These are phyloP conservation scores for Eugnorisma glareosa DNA, from an alignment of 2,888 invertebrate genomes.

Conservation along the genomic window DNA sequence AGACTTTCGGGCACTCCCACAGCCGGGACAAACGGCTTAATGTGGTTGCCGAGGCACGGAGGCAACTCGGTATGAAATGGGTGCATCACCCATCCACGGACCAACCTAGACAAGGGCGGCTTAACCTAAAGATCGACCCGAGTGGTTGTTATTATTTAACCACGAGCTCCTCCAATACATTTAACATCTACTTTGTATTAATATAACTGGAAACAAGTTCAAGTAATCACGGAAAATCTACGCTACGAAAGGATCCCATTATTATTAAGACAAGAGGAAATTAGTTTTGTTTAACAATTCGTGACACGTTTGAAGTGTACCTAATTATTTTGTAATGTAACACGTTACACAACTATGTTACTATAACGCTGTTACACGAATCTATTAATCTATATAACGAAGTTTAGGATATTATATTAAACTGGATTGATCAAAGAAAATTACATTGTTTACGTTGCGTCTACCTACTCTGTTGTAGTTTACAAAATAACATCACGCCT, in stretches of 20 bases:
- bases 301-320: conserved; percentile 42
- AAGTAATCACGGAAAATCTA: conserved; percentile 10
- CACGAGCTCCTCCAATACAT: background rate
- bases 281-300: conserved; percentile 54
- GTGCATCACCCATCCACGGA: background rate
- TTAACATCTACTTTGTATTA: background rate
- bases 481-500: background rate
- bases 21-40: background rate
- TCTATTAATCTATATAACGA: background rate
- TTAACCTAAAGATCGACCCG: background rate
- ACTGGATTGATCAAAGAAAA: conserved; percentile 9
- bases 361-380: background rate
- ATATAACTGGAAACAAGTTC: conserved; percentile 7
- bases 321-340: conserved; percentile 37
- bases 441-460: background rate
- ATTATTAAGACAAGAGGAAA: conserved; percentile 49
- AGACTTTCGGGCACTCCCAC: background rate
- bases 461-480: background rate
- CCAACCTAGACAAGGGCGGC: background rate
- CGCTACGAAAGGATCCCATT: conserved; percentile 40
- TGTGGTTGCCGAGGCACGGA: background rate
- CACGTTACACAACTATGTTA: conserved; percentile 19
- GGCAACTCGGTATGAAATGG: background rate
- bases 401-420: conserved; percentile 6
- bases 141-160: background rate